Base-by-base conservation (phyloP, 2,888 invertebrate genomes). In the Hypsopygia costalis region DNA sequence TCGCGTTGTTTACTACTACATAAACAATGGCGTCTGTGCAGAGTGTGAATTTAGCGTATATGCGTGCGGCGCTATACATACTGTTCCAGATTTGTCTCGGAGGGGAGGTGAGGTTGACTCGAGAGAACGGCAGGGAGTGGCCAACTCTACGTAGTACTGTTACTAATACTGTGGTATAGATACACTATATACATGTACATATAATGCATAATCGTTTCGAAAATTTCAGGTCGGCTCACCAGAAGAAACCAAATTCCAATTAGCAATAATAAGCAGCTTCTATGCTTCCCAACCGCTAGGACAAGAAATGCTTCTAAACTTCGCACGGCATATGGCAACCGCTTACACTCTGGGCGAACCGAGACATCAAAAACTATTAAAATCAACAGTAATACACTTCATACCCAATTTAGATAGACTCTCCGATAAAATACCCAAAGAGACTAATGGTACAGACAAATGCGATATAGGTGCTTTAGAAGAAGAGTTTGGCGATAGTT, bases 271-370 rank as follows among this genome's bases (percentile, higher is more conserved):
- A 20, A 97, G 97, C 46, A 96, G 96, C 38, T 74, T 97, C 36
- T 95, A 93, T 68, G 94, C 92, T 0, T 92, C 94, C 0, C 94
- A 97, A 64, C 95, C 96, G 0, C 82, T 95, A 9, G 97, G 97
- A 0, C 92, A 97, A 39, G 98, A 98, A 77, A 88, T 98, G 44
- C 80, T 94, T 0, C 64, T 97, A 0, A 93, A 97, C 74, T 90
- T 98, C 54, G 94, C 95, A 0, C 91, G 95, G 0, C 97, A 98
- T 80, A 78, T 98, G 11, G 76, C 94, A 12, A 92, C 91, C 38
- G 97, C 95, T 0, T 92, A 94, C 66, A 81, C 89, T 32, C 87
- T 92, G 38, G 92, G 92, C 16, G 93, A 97, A 58, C 92, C 93
- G 0, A 70, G 89, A 0, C 92, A 95, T 47, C 69, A 88, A 29